Percentiles rank a stretch among this genome's conserved stretches.
Conservation (phyloP, 2,888 invertebrate genomes). For the Eretmocerus hayati region DNA sequence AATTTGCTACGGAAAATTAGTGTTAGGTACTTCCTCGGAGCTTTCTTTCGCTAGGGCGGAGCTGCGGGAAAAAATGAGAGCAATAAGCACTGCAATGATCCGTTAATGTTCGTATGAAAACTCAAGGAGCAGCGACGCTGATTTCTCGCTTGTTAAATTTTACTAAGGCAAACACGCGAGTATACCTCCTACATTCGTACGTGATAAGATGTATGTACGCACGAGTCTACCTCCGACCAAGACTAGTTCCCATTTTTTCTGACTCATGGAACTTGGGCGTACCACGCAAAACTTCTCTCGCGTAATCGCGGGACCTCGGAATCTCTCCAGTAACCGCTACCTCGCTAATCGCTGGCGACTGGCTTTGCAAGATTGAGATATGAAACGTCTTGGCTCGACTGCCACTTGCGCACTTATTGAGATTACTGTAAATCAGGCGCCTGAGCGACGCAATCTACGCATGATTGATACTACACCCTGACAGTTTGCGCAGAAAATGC, state of each 20-base stretch:
- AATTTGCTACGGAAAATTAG: conserved; percentile 1
- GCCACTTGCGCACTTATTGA: no score
- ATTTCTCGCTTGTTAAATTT: conserved; percentile 14
- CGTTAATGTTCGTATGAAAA: conserved; percentile 1
- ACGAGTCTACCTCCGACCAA: background rate
- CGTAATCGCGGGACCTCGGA: no score
- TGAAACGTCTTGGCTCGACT: background rate
- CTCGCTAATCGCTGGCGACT: background rate
- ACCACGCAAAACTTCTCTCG: background rate
- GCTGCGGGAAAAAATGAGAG: conserved; percentile 4
- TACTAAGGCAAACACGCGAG: conserved; percentile 4
- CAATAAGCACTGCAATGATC: background rate
- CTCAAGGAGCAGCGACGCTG: background rate
- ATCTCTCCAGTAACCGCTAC: no score
- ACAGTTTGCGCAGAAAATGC: no score
- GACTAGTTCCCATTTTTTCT: background rate
- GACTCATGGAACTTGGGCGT: background rate
- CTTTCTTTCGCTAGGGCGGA: background rate
- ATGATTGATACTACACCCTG: background rate
- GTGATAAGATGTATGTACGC: background rate
- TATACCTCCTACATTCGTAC: background rate
- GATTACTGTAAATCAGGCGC: background rate
- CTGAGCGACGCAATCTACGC: background rate
- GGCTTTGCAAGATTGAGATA: no score
- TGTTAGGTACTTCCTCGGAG: background rate